A percentile compares a stretch with the other conserved stretches of the same genome.
Evolutionary conservation across 2,888 invertebrate species (phyloP).

Genomic region (Macrosiphum euphorbiae): DNA sequence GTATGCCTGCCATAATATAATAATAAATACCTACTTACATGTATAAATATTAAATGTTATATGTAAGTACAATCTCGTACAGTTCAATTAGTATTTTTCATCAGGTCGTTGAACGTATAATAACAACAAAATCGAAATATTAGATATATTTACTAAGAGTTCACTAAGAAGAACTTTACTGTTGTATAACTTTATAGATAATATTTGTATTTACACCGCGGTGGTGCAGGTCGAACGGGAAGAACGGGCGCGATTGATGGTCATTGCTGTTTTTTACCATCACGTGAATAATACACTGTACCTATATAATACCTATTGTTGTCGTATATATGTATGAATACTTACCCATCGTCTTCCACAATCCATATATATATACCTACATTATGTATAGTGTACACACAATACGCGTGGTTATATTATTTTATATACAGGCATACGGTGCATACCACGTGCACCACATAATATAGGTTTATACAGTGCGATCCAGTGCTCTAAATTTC

Average conservation of each 20-base stretch:
- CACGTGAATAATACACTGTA: neutral
- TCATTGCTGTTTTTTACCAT: slow-evolving; percentile 20
- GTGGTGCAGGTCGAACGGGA: neutral
- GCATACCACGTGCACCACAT: neutral
- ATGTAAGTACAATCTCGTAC: neutral
- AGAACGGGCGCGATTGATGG: neutral
- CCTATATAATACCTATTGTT: neutral
- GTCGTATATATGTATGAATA: neutral
- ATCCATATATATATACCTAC: neutral
- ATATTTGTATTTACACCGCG: neutral
- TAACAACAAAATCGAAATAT: neutral
- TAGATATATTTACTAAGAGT: neutral
- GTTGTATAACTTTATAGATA: neutral
- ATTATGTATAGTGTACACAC: neutral
- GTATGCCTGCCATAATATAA: neutral
- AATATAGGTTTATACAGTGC: no score
- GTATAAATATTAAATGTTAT: neutral
- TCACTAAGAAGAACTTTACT: neutral
- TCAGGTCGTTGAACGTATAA: neutral
- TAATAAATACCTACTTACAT: neutral
- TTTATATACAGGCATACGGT: no score
- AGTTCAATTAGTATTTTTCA: neutral
- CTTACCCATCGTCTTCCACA: neutral
- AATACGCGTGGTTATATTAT: neutral
- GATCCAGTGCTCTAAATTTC: neutral